phyloP scores from a whole-genome alignment of 2,113 vertebrate species.

The Podilymbus podiceps region DNA sequence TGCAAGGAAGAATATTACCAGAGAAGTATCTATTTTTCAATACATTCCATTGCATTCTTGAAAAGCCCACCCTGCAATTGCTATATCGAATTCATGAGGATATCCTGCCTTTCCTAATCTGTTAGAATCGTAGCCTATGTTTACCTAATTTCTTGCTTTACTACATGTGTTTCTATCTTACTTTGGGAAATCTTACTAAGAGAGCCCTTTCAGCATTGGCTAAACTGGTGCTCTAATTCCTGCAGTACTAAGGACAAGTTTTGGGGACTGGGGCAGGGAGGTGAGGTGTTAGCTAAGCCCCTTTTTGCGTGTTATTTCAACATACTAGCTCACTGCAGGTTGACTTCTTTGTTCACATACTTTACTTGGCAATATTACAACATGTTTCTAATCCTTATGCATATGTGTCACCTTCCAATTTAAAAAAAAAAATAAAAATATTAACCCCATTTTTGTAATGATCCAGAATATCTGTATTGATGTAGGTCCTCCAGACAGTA shows the following conservation, averaged over 20 bases:
- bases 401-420: neutral
- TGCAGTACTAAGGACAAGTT: neutral
- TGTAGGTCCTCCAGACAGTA: neutral
- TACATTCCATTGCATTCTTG: accelerated
- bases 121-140: neutral
- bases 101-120: neutral
- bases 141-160: neutral
- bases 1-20: neutral
- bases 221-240: neutral
- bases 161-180: neutral
- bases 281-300: neutral
- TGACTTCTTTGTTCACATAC: neutral
- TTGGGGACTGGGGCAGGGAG: neutral
- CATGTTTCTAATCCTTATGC: neutral
- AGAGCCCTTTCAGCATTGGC: neutral
- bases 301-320: neutral
- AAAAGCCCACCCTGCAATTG: neutral
- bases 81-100: neutral
- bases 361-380: neutral
- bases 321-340: neutral
- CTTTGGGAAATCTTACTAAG: neutral
- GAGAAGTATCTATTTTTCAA: neutral
- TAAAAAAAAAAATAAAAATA: neutral
- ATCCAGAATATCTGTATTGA: neutral
- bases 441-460: neutral